These are phyloP conservation scores for Manis crassicaudata DNA, from an alignment of 2,797 vertebrate species.

Conservation along the genomic window DNA sequence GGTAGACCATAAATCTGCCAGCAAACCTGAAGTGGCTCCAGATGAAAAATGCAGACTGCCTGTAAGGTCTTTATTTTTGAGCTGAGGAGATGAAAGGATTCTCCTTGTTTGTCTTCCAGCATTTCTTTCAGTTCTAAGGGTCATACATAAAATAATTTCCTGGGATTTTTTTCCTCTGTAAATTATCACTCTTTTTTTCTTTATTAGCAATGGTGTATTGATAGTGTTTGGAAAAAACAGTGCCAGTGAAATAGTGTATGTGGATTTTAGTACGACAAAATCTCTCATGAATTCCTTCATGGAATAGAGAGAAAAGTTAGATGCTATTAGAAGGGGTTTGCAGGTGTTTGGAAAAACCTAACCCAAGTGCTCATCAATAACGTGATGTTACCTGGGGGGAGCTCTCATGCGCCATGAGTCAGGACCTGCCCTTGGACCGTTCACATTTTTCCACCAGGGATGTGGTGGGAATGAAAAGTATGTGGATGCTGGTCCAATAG, in stretches of 20 bases:
- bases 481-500: neutral
- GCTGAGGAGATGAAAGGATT: neutral
- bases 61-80: slow-evolving; percentile 19
- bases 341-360: neutral
- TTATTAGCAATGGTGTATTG: neutral
- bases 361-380: neutral
- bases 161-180: neutral
- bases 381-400: neutral
- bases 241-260: neutral
- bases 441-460: neutral
- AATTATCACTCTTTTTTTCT: neutral
- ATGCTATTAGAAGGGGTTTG: neutral
- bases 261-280: neutral
- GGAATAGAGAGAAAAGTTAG: neutral
- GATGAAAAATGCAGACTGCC: neutral
- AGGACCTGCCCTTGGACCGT: neutral
- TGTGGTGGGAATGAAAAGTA: neutral
- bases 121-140: neutral
- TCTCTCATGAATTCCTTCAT: slow-evolving; percentile 7
- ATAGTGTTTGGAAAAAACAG: neutral
- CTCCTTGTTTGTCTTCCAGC: neutral
- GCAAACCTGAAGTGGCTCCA: neutral
- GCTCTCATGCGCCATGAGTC: accelerated
- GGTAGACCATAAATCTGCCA: neutral
- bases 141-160: neutral